Conservation (phyloP, 2,888 invertebrate genomes). For the Agrotis clavis region DNA sequence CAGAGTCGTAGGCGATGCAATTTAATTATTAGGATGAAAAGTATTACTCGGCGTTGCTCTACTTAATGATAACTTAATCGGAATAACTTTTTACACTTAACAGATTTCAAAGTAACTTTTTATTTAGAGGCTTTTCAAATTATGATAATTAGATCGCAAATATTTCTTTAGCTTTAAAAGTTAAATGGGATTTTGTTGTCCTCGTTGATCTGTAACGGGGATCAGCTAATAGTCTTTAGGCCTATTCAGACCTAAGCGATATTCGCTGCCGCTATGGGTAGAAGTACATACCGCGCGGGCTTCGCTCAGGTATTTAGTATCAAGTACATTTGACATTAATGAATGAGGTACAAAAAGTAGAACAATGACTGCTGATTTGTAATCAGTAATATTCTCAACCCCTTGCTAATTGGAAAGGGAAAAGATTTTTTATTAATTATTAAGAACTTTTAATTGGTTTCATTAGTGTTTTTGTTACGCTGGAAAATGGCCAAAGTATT, state of each 20-base stretch:
- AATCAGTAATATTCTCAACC: slow-evolving; percentile 39
- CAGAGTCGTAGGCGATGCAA: slow-evolving; percentile 17
- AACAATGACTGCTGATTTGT: slow-evolving; percentile 28
- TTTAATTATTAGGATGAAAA: slow-evolving; percentile 35
- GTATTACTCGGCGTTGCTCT: slow-evolving; percentile 3
- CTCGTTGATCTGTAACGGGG: too few species aligned
- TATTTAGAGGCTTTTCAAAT: too few species aligned
- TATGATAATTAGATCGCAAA: too few species aligned
- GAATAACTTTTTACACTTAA: slow-evolving; percentile 2
- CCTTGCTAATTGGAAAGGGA: slow-evolving; percentile 20
- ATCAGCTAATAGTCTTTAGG: too few species aligned
- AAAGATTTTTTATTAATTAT: slow-evolving; percentile 30
- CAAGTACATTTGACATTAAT: slow-evolving; percentile 19
- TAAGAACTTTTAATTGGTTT: slow-evolving; percentile 51
- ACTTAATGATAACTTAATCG: background rate
- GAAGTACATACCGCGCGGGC: too few species aligned
- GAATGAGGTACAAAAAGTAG: slow-evolving; percentile 6
- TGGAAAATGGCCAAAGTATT: slow-evolving; percentile 22
- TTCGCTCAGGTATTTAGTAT: too few species aligned
- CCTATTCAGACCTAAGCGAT: too few species aligned
- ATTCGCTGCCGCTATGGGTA: too few species aligned
- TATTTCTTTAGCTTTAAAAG: too few species aligned
- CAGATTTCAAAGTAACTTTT: too few species aligned
- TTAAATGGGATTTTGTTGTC: too few species aligned
- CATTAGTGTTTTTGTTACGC: slow-evolving; percentile 37